A percentile compares a stretch with the other conserved stretches of the same genome.
Conservation (phyloP, 2,888 invertebrate genomes). For the Habroteleia sp. region DNA sequence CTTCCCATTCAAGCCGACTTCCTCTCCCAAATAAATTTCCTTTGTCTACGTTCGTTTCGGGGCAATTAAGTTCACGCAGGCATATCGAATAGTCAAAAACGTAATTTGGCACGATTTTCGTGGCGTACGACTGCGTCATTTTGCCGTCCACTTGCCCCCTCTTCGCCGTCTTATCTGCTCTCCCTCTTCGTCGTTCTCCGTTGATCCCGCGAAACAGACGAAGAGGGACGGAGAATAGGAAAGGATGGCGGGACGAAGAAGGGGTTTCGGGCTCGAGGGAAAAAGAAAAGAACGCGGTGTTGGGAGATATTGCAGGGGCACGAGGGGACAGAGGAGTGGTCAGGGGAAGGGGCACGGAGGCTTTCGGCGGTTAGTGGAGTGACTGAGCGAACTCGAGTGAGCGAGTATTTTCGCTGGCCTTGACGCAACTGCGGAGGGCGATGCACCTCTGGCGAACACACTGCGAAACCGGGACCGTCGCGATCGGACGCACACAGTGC, state of each 20-base stretch:
- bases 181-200: constrained; percentile 1
- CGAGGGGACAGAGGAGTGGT: constrained; percentile 36
- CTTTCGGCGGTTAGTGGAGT: constrained; percentile 75
- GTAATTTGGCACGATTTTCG: constrained; percentile 39
- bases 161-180: constrained; percentile 3
- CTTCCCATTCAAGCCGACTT: constrained; percentile 41
- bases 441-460: constrained; percentile 80
- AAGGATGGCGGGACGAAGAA: constrained; percentile 39
- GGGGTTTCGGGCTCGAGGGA: constrained; percentile 33
- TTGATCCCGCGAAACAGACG: constrained; percentile 26
- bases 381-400: constrained; percentile 71
- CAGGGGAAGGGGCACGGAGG: constrained; percentile 66
- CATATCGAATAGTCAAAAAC: constrained; percentile 51
- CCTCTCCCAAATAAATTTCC: constrained; percentile 47
- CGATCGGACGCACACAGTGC: constrained; percentile 62
- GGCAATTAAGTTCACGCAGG: constrained; percentile 45
- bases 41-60: constrained; percentile 36
- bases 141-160: constrained; percentile 42
- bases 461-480: constrained; percentile 76
- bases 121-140: constrained; percentile 30
- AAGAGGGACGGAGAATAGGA: constrained; percentile 37
- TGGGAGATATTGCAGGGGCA: constrained; percentile 13
- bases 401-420: constrained; percentile 80
- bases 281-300: constrained; percentile 50
- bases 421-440: constrained; percentile 81